A percentile compares a stretch with the other conserved stretches of the same genome.
Evolutionary conservation across 2,888 invertebrate genomes (phyloP).

Genomic region (Heliconius hortense): DNA sequence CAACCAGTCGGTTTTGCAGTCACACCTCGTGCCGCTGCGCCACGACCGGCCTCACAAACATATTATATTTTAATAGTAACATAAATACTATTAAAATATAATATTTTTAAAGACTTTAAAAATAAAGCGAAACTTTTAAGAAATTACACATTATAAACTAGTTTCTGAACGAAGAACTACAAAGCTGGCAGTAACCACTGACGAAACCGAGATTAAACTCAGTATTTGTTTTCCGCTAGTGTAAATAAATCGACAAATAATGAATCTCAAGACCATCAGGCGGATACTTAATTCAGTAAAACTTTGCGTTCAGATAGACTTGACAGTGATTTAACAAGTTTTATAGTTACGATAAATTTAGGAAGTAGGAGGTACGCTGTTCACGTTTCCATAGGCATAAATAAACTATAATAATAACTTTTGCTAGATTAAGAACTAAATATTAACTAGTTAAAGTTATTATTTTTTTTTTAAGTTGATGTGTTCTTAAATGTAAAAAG

Average conservation of each 20-base stretch:
- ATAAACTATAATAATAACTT: too few relatives aligned
- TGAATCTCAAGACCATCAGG: constrained; percentile 3
- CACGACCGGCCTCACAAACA: too few relatives aligned
- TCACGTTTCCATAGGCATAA: too few relatives aligned
- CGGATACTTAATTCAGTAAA: constrained; percentile 14
- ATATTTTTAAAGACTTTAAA: neutral
- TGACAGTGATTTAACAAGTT: constrained; percentile 13
- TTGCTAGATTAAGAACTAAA: too few relatives aligned
- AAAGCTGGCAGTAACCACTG: neutral
- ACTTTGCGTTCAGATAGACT: constrained; percentile 3
- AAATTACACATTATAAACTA: neutral
- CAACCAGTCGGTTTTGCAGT: too few relatives aligned
- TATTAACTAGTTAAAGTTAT: too few relatives aligned
- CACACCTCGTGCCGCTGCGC: too few relatives aligned
- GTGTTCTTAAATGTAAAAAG: too few relatives aligned
- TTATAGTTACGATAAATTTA: constrained; percentile 19
- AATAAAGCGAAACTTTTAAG: neutral
- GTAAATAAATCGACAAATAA: constrained; percentile 10
- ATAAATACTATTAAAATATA: neutral
- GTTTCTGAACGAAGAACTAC: neutral
- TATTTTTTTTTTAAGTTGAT: too few relatives aligned
- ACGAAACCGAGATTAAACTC: neutral
- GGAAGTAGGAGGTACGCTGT: too few relatives aligned
- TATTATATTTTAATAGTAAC: too few relatives aligned
- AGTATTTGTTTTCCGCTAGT: neutral